Evolutionary conservation across 53 echinoderm and acorn worm species (phyloP), one percentile per base, ranked within the genome.

Genomic region (Zoroaster sp.): DNA sequence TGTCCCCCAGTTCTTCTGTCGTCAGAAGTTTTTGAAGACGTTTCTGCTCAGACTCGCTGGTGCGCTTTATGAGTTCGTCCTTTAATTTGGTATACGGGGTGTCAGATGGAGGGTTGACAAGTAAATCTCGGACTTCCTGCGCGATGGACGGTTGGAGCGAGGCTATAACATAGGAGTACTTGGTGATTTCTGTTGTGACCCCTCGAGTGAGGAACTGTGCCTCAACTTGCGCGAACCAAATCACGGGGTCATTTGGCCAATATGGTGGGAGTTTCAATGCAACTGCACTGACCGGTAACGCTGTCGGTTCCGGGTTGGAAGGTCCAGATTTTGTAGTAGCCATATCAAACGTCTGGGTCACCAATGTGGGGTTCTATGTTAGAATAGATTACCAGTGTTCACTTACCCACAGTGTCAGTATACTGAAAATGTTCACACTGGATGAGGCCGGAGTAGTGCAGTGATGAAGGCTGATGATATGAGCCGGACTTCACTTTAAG

Each of bases 211-310:
- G 34, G 55, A 79, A 79, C 30, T 79, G 79, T 4, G 79, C 79
- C 79, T 79, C 79, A 0, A 79, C 54, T 18, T 79, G 79, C 11
- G 79, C 63, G 11, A 79, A 79, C 79, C 79, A 79, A 7, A 79
- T 12, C 3, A 53, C 44, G 23, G 79, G 79, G 54, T 79, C 54
- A 28, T 79, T 21, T 10, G 79, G 54, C 79, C 54, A 79, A 37
- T 34, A 79, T 15, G 52, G 79, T 5, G 79, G 79, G 0, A 79
- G 23, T 52, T 79, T 79, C 4, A 79, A 32, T 14, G 46, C 52
- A 0, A 79, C 79, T 21, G 53, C 79, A 25, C 53, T 0, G 18
- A 74, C 13, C 4, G 74, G 43, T 34, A 14, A 2, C 1, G 3
- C 46, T 46, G 9, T 10, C 9, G 14, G 9, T 1, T 14, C 46